Evolutionary conservation across 2,113 vertebrate species (phyloP), one percentile per base, ranked within the genome.

Genomic region (Phylloscopus whistleri): DNA sequence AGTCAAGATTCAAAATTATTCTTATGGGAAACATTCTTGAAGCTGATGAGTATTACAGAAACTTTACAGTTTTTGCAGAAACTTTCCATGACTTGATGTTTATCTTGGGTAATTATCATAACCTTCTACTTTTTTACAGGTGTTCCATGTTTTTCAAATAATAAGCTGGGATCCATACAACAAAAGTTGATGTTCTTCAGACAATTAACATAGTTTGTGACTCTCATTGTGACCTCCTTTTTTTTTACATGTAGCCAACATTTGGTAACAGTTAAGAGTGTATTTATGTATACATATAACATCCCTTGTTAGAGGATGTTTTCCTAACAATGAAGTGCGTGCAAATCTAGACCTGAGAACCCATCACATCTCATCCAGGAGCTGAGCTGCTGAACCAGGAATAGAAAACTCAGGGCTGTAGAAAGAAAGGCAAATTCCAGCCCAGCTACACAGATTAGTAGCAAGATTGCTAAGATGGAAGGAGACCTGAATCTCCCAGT

Each of bases 1-100:
- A 91, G n/a, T 59, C 74, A 91, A 35, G 28, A 66, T 60, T 68
- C 8, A 35, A 53, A 83, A 76, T 66, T 90, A 53, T 75, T 91
- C 70, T 73, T 63, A 11, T 56, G 49, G 70, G 90, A 93, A 79
- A 9, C 53, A 41, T 76, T 85, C n/a, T 60, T 68, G n/a, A 81
- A 90, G 39, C 2, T 24, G 1, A 82, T 5, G 4, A 26, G 9
- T 41, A 39, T n/a, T 82, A 37, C n/a, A n/a, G n/a, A n/a, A n/a
- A n/a, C n/a, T n/a, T n/a, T n/a, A n/a, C 30, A 66, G 58, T 30
- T 91, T 87, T 75, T 91, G 24, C 74, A 90, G 74, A 93, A 95
- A 87, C 22, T 64, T 91, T 73, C 41, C 44, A 19, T 55, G 22
- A 28, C 43, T 87, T 82, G 13, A 66, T 84, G 13, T 26, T 94